Evolutionary conservation across 23 tunicate species (phyloP).

Genomic region (Styela clava): DNA sequence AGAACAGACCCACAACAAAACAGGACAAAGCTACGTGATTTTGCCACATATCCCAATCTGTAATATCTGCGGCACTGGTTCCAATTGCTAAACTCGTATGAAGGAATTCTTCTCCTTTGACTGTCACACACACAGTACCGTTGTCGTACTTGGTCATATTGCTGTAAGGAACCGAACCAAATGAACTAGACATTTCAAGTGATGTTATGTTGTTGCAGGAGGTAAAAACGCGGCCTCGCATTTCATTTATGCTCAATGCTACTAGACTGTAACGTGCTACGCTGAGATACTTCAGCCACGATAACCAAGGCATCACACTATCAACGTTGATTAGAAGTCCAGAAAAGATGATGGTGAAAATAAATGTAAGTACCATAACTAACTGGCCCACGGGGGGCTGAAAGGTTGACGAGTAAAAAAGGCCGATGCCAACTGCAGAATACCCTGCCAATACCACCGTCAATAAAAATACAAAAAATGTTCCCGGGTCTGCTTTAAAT

Average conservation of each 20-base stretch:
- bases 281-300: conserved; percentile 86
- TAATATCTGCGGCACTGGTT: neutral
- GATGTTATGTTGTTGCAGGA: neutral
- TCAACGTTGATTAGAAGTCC: conserved; percentile 76
- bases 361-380: conserved; percentile 59
- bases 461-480: conserved; percentile 68
- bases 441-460: conserved; percentile 61
- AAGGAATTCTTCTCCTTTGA: conserved; percentile 18
- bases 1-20: neutral
- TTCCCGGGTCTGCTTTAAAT: conserved; percentile 61
- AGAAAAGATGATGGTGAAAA: conserved; percentile 77
- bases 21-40: conserved; percentile 9
- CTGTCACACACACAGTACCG: neutral
- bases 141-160: neutral
- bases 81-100: conserved; percentile 11
- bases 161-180: neutral
- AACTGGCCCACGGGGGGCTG: conserved; percentile 47
- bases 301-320: conserved; percentile 67
- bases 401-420: conserved; percentile 72
- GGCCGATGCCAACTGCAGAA: conserved; percentile 67
- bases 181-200: neutral
- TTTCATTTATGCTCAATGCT: neutral
- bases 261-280: conserved; percentile 61
- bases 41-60: conserved; percentile 31
- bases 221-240: neutral